Evolutionary conservation across 2,113 vertebrate species (phyloP), one percentile per base, ranked within the genome.

Genomic region (Vidua chalybeata): DNA sequence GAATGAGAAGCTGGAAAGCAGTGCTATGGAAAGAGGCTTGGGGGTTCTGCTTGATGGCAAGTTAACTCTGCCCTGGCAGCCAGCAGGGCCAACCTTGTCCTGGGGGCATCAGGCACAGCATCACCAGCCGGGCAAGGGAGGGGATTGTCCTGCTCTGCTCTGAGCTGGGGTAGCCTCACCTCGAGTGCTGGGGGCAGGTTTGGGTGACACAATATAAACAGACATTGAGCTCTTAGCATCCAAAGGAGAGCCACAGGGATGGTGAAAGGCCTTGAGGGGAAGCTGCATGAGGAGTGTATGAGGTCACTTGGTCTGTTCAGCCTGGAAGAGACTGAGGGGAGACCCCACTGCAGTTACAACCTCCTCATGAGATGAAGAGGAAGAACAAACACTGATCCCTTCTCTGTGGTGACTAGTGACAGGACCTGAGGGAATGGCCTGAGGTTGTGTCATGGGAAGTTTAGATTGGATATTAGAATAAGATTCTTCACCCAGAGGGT

Each of bases 81-180:
- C 78, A 83, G 48, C 28, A 48, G 30, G 2, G 21, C 3, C 28
- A 13, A 0, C 0, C 1, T 0, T 75, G 24, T 26, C 14, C n/a
- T 30, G n/a, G 15, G 27, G 35, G 1, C 62, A 89, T 35, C 87
- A 75, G 77, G 45, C 39, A 39, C 54, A 59, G 77, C 62, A 61
- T 61, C 2, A 0, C 24, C 45, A 67, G 39, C 33, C 0, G 0
- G 52, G 24, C 16, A 20, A 18, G n/a, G 23, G 20, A 82, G n/a
- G 20, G 28, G 16, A 31, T 61, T 82, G 78, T 82, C 54, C 30
- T 0, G 4, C 52, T 45, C 28, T 76, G 26, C 33, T 28, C 41
- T 56, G 59, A 0, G 0, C 45, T 52, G 69, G 7, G 2, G 28
- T 0, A 0, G 46, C n/a, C 23, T 54, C n/a, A 48, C 13, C 24